Evolutionary conservation across 2,113 vertebrate genomes (phyloP), one percentile per base, ranked within the genome.

Genomic region (Zapornia atra): DNA sequence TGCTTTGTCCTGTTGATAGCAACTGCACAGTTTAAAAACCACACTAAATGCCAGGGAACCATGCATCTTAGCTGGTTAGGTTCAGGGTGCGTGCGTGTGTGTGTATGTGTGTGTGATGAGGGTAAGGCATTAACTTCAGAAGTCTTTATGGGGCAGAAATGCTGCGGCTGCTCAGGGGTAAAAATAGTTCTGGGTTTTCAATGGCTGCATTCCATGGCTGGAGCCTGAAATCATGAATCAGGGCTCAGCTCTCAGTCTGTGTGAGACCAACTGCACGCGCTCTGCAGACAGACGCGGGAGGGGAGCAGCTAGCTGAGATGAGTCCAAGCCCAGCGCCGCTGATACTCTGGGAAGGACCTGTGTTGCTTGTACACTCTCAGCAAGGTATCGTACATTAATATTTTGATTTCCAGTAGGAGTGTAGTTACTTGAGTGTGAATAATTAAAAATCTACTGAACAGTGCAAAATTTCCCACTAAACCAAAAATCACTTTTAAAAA

Each of bases 101-200:
- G 48, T 44, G 42, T 44, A 17, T 44, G 82, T 44, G 48, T 48
- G 82, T 44, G 44, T 70, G 61, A n/a, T 79, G 33, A 63, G 93
- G 82, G 91, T 10, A 96, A 94, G 92, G 92, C 94, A 63, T 87
- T 82, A 75, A 95, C 96, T 95, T 95, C 82, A 92, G 89, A 93
- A 83, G 87, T 61, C 94, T 94, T 76, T 56, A 57, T 87, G 84
- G 95, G 88, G 89, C 92, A 95, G 95, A 96, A 96, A 89, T 72
- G 88, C 95, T 96, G 96, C 78, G 96, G 81, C 96, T 96, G 97
- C 93, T 95, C 56, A 21, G 94, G 86, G 86, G 82, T 97, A 97
- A 97, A 97, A 97, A 97, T 97, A 97, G 97, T 92, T 66, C 92
- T 65, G 94, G 93, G 90, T 86, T 96, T 97, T 97, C 96, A 94